These are phyloP conservation scores for Anabacerthia variegaticeps DNA, from an alignment of 2,797 vertebrate genomes.

Conservation along the genomic window DNA sequence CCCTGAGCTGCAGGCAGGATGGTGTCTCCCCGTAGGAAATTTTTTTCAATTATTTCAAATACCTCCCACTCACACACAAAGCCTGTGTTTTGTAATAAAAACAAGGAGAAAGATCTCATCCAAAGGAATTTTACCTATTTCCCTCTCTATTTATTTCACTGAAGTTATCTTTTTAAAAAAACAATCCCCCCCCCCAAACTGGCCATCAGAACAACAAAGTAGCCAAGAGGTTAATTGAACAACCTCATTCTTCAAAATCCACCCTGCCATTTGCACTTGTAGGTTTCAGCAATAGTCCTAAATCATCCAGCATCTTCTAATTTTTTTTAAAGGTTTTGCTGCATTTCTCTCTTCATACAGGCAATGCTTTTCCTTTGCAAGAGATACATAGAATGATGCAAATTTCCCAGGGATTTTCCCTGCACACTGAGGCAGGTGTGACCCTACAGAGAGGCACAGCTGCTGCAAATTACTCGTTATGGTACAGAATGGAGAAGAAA, in stretches of 20 bases:
- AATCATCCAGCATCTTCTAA: neutral
- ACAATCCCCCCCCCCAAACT: neutral
- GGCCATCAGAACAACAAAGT: neutral
- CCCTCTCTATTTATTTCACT: neutral
- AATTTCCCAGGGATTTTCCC: neutral
- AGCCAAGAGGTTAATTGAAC: constrained; percentile 1
- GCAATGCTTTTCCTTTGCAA: neutral
- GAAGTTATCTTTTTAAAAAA: neutral
- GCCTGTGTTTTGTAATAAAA: constrained; percentile 20
- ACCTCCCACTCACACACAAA: constrained; percentile 2
- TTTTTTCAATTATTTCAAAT: constrained; percentile 23
- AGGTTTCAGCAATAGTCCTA: neutral
- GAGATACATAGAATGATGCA: neutral
- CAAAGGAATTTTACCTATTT: constrained; percentile 55
- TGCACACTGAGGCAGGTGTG: neutral
- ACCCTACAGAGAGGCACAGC: neutral
- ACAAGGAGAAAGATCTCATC: constrained; percentile 24
- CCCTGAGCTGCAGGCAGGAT: neutral
- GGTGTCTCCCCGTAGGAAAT: neutral
- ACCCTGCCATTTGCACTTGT: neutral
- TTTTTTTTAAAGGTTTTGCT: neutral
- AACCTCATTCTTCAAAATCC: constrained; percentile 1
- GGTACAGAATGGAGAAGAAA: neutral
- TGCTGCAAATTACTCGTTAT: neutral
- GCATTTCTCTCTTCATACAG: neutral